These are phyloP conservation scores for Willisornis vidua DNA, from an alignment of 2,113 vertebrate genomes.

Conservation along the genomic window DNA sequence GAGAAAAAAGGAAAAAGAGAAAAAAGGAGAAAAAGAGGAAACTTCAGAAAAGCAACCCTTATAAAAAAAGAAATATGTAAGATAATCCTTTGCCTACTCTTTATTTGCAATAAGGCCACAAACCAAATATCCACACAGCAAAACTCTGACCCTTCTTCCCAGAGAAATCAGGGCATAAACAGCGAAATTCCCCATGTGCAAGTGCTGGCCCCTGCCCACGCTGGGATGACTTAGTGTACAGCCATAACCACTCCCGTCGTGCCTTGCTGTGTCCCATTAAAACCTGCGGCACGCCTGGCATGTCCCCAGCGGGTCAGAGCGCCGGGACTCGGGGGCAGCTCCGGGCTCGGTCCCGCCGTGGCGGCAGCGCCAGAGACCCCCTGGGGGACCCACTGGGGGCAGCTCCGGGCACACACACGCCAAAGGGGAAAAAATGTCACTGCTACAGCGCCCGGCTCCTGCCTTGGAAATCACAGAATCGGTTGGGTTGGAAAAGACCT, in stretches of 20 bases:
- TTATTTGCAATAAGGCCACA: not conserved
- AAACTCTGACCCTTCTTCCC: not conserved
- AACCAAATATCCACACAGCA: not conserved
- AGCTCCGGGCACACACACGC: rapidly evolving
- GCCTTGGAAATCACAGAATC: not conserved
- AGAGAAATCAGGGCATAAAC: not conserved
- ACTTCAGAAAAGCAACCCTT: not conserved
- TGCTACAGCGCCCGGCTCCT: not conserved
- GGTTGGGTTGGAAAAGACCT: too few relatives aligned
- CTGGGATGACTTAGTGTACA: not conserved
- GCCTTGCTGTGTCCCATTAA: not conserved
- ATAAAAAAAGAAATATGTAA: not conserved
- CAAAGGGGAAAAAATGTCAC: not conserved
- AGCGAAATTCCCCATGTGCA: not conserved
- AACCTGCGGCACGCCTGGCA: not conserved
- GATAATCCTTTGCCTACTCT: not conserved
- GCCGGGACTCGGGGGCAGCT: not conserved
- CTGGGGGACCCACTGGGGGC: constrained; percentile 5
- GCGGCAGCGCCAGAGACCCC: constrained; percentile 16
- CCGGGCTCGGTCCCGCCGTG: not conserved
- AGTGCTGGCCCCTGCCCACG: not conserved
- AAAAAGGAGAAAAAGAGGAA: not conserved
- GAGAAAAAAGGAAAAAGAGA: not conserved
- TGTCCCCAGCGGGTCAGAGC: constrained; percentile 5
- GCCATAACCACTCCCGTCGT: not conserved